phyloP scores from a whole-genome alignment of 2,113 vertebrate genomes.

The Pelusios castaneus region DNA sequence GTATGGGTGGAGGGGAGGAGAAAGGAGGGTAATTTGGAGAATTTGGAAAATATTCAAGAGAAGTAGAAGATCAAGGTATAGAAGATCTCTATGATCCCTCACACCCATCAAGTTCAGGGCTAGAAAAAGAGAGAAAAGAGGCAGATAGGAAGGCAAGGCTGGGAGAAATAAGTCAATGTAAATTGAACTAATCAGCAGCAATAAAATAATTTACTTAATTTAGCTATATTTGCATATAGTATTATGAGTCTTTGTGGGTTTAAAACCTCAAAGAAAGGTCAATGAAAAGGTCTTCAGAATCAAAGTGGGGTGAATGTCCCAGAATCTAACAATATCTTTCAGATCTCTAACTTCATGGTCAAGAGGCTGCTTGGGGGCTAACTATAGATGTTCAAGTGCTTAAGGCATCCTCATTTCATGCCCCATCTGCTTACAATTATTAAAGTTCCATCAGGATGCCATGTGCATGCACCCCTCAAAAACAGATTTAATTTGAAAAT shows the following conservation, averaged over 20 bases:
- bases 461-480: constrained; percentile 17
- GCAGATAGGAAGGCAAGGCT: background rate
- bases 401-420: constrained; percentile 58
- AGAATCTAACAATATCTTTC: too few relatives aligned
- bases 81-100: background rate
- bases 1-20: background rate
- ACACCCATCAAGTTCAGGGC: background rate
- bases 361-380: too few relatives aligned
- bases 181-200: constrained; percentile 33
- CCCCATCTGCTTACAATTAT: constrained; percentile 46
- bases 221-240: background rate
- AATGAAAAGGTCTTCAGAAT: background rate
- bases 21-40: background rate
- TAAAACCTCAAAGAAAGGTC: background rate
- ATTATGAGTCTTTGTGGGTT: background rate
- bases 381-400: constrained; percentile 31
- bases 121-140: background rate
- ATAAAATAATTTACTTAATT: background rate
- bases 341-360: too few relatives aligned
- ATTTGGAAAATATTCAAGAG: background rate
- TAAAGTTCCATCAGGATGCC: constrained; percentile 55
- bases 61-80: background rate
- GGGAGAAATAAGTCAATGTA: constrained; percentile 6
- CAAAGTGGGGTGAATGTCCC: too few relatives aligned
- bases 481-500: constrained; percentile 51